Evolutionary conservation across 2,797 vertebrate species (phyloP).

Genomic region (Chromobotia macracanthus): DNA sequence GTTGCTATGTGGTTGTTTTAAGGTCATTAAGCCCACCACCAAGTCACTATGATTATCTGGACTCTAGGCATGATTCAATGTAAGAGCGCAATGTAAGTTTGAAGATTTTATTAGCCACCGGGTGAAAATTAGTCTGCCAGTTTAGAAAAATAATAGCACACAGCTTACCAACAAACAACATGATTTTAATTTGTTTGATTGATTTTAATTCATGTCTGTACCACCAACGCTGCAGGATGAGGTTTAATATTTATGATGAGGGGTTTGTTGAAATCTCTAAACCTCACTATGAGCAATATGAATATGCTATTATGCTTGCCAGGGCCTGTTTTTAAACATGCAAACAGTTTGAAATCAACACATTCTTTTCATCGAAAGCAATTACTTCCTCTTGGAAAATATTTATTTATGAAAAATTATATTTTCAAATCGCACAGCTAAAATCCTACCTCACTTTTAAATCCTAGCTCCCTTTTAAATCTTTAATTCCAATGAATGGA

Average conservation of each 20-base stretch:
- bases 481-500: constrained; percentile 28
- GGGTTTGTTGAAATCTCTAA: background rate
- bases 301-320: background rate
- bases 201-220: background rate
- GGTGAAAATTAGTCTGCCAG: background rate
- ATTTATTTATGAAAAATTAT: no score
- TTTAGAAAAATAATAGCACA: background rate
- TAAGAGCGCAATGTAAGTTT: no score
- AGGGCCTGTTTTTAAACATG: background rate
- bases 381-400: background rate
- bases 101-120: no score
- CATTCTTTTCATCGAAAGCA: background rate
- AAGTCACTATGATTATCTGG: background rate
- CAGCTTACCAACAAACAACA: no score
- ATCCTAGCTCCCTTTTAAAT: constrained; percentile 13
- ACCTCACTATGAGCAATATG: no score
- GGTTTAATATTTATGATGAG: background rate
- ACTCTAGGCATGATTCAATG: background rate
- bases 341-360: background rate
- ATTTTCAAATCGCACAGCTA: background rate
- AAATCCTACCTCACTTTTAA: background rate
- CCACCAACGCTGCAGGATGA: background rate
- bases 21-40: background rate
- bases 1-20: background rate
- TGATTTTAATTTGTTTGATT: no score